A percentile compares a stretch with the other conserved stretches of the same genome.
These are phyloP conservation scores for Sycobia sp. DNA, from an alignment of 1,140 invertebrate genomes.

Conservation along the genomic window DNA sequence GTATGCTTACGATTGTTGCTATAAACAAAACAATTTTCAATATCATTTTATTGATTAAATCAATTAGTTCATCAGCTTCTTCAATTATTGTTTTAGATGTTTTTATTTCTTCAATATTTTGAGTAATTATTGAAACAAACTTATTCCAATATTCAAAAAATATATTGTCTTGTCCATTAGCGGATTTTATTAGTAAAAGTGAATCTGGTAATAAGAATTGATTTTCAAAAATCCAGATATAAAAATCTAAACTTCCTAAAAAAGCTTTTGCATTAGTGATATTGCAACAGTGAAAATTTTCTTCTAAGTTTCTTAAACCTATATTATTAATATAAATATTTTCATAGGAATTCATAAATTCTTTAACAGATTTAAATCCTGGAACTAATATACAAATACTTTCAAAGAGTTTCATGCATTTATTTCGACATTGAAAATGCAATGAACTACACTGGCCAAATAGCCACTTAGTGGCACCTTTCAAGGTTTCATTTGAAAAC, in stretches of 20 bases:
- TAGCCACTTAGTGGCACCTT: slow-evolving; percentile 66
- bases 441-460: slow-evolving; percentile 58
- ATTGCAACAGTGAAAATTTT: background rate
- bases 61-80: slow-evolving; percentile 4
- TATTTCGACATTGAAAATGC: slow-evolving; percentile 61
- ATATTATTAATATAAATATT: slow-evolving; percentile 3
- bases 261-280: slow-evolving; percentile 3
- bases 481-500: slow-evolving; percentile 58
- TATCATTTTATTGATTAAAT: slow-evolving; percentile 6
- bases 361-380: slow-evolving; percentile 39
- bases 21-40: slow-evolving; percentile 17
- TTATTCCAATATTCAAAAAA: slow-evolving; percentile 1
- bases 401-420: slow-evolving; percentile 66
- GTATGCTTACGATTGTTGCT: background rate
- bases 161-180: background rate
- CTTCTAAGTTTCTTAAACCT: slow-evolving; percentile 11
- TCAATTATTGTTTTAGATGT: background rate
- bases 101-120: background rate
- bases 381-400: slow-evolving; percentile 56
- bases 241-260: slow-evolving; percentile 22
- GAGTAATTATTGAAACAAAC: slow-evolving; percentile 9
- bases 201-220: background rate
- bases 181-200: background rate
- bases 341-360: slow-evolving; percentile 7
- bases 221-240: slow-evolving; percentile 23